Evolutionary conservation across 2,113 vertebrate species (phyloP).

Genomic region (Eubucco bourcierii): DNA sequence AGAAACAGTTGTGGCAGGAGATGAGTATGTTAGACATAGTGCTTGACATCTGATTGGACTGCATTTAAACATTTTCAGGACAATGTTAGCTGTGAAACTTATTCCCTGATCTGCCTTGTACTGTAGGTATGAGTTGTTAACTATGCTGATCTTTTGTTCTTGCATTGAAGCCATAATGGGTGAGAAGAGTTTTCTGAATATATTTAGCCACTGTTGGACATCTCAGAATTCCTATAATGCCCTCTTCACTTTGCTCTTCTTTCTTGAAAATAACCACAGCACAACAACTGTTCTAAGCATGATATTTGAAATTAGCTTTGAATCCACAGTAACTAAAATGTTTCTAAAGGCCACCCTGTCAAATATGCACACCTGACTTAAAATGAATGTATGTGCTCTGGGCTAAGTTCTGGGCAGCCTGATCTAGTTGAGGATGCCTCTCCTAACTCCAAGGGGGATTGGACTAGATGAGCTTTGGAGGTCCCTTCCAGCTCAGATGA

Average conservation of each 20-base stretch:
- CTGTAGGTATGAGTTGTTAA: not conserved
- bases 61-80: not conserved
- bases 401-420: no score
- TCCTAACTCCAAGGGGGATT: no score
- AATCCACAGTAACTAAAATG: not conserved
- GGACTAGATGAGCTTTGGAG: no score
- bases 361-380: not conserved
- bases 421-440: no score
- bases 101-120: not conserved
- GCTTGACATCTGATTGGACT: not conserved
- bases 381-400: no score
- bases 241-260: not conserved
- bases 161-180: not conserved
- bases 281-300: not conserved
- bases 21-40: not conserved
- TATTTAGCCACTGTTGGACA: not conserved
- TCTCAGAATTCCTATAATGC: not conserved
- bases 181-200: not conserved
- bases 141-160: not conserved
- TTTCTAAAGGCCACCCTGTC: not conserved
- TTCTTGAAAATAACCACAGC: not conserved
- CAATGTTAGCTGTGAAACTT: rapidly evolving
- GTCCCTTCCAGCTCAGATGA: no score
- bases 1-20: not conserved
- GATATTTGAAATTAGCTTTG: not conserved